phyloP scores from a whole-genome alignment of 2,113 vertebrate species.

The Trachemys scripta region DNA sequence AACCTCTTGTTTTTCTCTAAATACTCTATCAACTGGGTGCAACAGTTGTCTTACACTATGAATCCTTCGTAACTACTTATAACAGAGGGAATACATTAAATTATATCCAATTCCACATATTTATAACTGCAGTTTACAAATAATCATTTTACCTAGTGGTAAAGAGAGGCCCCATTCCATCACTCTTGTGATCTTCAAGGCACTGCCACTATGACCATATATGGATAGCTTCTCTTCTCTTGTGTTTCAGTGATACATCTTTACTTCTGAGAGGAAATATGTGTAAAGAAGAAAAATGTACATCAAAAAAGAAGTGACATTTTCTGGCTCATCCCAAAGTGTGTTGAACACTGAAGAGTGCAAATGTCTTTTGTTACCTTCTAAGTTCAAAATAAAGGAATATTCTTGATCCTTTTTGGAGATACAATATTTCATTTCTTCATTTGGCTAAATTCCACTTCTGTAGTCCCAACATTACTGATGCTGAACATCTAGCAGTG shows the following conservation, averaged over 20 bases:
- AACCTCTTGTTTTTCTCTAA: neutral
- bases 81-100: neutral
- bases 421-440: conserved; percentile 46
- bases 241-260: neutral
- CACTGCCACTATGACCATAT: neutral
- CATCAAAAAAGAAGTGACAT: neutral
- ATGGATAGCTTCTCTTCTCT: neutral
- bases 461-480: conserved; percentile 35
- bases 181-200: neutral
- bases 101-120: neutral
- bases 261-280: neutral
- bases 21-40: neutral
- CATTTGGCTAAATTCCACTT: conserved; percentile 57
- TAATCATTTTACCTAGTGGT: neutral
- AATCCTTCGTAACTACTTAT: neutral
- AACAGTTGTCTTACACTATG: neutral
- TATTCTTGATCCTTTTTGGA: conserved; percentile 11
- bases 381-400: conserved; percentile 49
- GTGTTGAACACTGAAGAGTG: neutral
- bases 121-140: neutral
- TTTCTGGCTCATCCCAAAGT: neutral
- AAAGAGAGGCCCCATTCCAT: neutral
- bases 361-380: conserved; percentile 2
- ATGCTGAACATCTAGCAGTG: conserved; percentile 36
- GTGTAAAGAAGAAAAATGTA: neutral